These are phyloP conservation scores for Metalampra italica DNA, from an alignment of 2,888 invertebrate genomes.

Conservation along the genomic window DNA sequence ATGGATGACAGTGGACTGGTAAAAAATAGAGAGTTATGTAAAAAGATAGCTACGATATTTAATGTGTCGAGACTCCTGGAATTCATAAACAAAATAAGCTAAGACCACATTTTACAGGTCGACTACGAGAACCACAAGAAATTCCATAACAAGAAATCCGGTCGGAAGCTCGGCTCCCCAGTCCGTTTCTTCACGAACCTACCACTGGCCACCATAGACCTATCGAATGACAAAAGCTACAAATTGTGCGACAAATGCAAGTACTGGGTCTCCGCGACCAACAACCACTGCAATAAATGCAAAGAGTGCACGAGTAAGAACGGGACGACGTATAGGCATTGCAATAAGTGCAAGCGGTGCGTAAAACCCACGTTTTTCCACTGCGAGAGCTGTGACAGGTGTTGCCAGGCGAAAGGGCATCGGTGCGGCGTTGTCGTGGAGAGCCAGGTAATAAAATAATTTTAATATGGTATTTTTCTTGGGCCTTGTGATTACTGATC, in stretches of 20 bases:
- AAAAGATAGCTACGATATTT: too few species aligned
- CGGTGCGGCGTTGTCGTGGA: constrained; percentile 54
- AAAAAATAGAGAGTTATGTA: too few species aligned
- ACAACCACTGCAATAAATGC: constrained; percentile 64
- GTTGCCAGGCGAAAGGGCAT: constrained; percentile 67
- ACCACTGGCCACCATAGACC: constrained; percentile 65
- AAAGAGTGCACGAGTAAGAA: constrained; percentile 69
- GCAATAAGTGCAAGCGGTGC: constrained; percentile 86
- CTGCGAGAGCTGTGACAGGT: constrained; percentile 84
- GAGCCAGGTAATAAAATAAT: constrained; percentile 52
- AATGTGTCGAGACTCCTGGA: too few species aligned
- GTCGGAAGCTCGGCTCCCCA: constrained; percentile 87
- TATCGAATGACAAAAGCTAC: constrained; percentile 81
- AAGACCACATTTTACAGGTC: constrained; percentile 71
- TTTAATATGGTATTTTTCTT: too few species aligned
- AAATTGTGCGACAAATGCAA: constrained; percentile 86
- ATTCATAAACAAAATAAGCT: not conserved
- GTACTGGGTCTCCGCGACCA: constrained; percentile 77
- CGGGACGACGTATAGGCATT: constrained; percentile 87
- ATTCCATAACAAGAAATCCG: constrained; percentile 81
- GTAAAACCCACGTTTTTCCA: constrained; percentile 92
- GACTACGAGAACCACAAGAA: constrained; percentile 88
- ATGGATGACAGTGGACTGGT: too few species aligned
- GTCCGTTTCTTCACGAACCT: constrained; percentile 94
- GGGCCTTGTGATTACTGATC: too few species aligned